phyloP scores from a whole-genome alignment of 2,888 invertebrate genomes.

The Parnassius glacialis region DNA sequence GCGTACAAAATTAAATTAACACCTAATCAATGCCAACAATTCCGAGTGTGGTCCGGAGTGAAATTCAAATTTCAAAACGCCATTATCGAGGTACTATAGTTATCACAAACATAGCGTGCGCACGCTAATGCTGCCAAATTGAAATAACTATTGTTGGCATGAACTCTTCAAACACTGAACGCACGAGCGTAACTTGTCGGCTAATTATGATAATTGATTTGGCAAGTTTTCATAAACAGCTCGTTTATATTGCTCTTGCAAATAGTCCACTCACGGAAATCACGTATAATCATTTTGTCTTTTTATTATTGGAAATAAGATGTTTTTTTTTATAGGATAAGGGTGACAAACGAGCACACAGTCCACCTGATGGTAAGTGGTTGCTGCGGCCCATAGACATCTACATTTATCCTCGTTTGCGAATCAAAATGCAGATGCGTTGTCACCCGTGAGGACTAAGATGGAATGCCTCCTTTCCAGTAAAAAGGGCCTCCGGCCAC shows the following conservation, averaged over 20 bases:
- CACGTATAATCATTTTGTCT: slow-evolving; percentile 19
- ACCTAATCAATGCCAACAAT: slow-evolving; percentile 32
- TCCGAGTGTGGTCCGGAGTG: slow-evolving; percentile 44
- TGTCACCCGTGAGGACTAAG: no score
- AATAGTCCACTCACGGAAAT: slow-evolving; percentile 13
- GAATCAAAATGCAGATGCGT: no score
- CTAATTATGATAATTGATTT: slow-evolving; percentile 56
- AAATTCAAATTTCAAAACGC: slow-evolving; percentile 40
- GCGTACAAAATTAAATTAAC: slow-evolving; percentile 31
- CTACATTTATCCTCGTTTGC: no score
- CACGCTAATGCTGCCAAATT: slow-evolving; percentile 60
- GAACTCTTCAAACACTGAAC: slow-evolving; percentile 40
- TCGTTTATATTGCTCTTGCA: slow-evolving; percentile 26
- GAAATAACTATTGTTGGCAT: slow-evolving; percentile 59
- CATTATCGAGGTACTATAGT: slow-evolving; percentile 31
- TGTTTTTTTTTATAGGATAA: no score
- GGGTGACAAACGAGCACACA: no score
- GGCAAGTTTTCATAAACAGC: slow-evolving; percentile 50
- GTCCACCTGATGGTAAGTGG: no score
- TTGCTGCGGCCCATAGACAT: no score
- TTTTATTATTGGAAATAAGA: slow-evolving; percentile 6
- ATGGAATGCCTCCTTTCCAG: no score
- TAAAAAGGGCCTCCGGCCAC: no score
- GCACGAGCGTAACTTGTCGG: slow-evolving; percentile 34
- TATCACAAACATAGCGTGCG: slow-evolving; percentile 39